These are phyloP conservation scores for Cheilosia vulpina DNA, from an alignment of 2,888 invertebrate species.

Conservation along the genomic window DNA sequence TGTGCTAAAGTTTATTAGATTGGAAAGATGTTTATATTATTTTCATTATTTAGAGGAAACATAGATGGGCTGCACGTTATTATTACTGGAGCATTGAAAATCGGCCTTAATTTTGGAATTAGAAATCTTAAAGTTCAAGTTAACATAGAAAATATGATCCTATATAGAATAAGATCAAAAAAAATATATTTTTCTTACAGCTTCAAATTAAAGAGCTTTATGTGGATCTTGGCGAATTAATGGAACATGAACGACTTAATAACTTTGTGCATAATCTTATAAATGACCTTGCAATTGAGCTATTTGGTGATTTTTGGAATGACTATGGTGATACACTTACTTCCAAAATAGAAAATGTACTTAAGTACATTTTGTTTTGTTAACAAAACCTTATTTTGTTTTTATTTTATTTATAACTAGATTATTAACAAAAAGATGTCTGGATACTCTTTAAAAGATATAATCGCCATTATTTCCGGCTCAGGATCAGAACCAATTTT, in stretches of 20 bases:
- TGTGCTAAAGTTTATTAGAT: constrained; percentile 2
- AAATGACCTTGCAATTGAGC: constrained; percentile 80
- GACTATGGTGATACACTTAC: constrained; percentile 76
- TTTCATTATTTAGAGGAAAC: constrained; percentile 65
- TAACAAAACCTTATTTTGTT: not conserved
- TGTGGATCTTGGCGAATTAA: constrained; percentile 78
- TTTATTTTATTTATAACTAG: constrained; percentile 74
- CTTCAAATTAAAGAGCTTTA: constrained; percentile 77
- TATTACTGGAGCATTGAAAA: constrained; percentile 77
- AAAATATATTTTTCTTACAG: constrained; percentile 35
- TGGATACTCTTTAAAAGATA: constrained; percentile 76
- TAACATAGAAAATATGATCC: not conserved
- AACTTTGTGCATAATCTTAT: constrained; percentile 79
- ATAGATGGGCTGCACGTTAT: constrained; percentile 76
- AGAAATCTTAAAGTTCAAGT: constrained; percentile 78
- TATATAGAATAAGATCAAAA: not conserved
- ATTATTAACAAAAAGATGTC: constrained; percentile 77
- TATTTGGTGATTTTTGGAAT: constrained; percentile 80
- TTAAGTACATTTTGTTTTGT: not conserved
- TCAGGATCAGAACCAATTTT: constrained; percentile 79
- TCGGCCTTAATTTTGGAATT: constrained; percentile 76
- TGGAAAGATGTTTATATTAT: not conserved
- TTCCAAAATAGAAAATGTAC: constrained; percentile 77
- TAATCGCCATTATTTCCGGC: constrained; percentile 77
- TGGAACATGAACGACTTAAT: constrained; percentile 80